Evolutionary conservation across 2,888 invertebrate genomes (phyloP).

Genomic region (Eremobia ochroleuca): DNA sequence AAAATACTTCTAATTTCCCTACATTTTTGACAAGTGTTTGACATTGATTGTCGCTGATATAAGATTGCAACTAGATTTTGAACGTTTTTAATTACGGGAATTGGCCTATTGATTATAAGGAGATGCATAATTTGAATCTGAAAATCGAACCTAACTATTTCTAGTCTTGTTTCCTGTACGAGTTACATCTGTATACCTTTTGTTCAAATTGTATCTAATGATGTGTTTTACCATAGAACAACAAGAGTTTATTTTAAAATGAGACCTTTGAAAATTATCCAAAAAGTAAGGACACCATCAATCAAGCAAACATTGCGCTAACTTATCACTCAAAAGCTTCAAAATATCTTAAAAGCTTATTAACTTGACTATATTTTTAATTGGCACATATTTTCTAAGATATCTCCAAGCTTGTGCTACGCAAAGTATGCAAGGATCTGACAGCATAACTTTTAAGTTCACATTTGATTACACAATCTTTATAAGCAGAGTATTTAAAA

Average conservation of each 20-base stretch:
- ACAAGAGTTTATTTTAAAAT: neutral
- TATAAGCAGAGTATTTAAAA: neutral
- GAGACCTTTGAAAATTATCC: neutral
- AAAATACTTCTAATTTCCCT: neutral
- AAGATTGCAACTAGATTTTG: neutral
- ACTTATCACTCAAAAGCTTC: neutral
- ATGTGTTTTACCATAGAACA: neutral
- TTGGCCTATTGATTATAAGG: neutral
- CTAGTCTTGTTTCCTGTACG: neutral
- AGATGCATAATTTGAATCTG: neutral
- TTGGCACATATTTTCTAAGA: neutral
- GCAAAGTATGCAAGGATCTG: conserved; percentile 25
- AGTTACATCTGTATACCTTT: neutral
- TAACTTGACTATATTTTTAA: neutral
- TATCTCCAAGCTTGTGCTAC: conserved; percentile 8
- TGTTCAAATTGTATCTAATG: neutral
- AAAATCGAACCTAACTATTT: neutral
- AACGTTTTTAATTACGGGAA: neutral
- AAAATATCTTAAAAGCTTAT: neutral
- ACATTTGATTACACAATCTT: conserved; percentile 39
- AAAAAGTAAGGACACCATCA: neutral
- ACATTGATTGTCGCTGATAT: neutral
- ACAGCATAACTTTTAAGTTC: conserved; percentile 30
- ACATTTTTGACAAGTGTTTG: neutral
- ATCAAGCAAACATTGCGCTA: neutral